Evolutionary conservation across 2,113 vertebrate genomes (phyloP).

Genomic region (Antechinus flavipes): DNA sequence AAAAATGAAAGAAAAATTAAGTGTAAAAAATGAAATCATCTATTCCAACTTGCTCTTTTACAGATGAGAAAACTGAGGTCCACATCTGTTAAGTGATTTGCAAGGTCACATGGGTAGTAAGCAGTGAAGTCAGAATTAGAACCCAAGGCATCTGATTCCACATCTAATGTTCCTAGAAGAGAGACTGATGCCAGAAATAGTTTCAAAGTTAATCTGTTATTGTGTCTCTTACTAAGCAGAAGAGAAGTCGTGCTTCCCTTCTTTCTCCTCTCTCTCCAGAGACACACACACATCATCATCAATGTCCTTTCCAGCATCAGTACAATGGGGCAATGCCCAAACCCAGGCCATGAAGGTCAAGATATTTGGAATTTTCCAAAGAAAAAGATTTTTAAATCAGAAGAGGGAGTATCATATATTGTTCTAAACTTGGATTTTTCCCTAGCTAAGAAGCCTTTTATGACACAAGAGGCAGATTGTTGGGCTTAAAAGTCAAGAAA

Average conservation of each 20-base stretch:
- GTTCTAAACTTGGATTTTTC: not conserved
- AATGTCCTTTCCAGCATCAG: not conserved
- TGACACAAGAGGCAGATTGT: not conserved
- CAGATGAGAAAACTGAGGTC: not conserved
- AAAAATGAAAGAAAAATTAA: not conserved
- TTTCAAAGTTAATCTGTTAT: not conserved
- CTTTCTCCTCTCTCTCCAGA: not conserved
- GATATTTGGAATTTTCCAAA: not conserved
- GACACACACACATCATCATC: not conserved
- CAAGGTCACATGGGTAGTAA: not conserved
- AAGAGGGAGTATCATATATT: not conserved
- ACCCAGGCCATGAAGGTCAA: not conserved
- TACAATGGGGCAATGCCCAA: not conserved
- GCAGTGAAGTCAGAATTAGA: not conserved
- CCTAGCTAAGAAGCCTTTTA: not conserved
- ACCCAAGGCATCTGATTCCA: not conserved
- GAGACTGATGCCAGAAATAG: not conserved
- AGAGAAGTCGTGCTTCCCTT: not conserved
- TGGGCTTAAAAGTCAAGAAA: not conserved
- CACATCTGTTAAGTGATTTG: not conserved
- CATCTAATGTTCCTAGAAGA: not conserved
- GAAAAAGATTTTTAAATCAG: not conserved
- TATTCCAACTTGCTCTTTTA: not conserved
- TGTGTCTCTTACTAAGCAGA: not conserved
- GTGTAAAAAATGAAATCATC: not conserved